Base-by-base conservation (phyloP, 2,113 vertebrate species). In the Muntiacus reevesi region DNA sequence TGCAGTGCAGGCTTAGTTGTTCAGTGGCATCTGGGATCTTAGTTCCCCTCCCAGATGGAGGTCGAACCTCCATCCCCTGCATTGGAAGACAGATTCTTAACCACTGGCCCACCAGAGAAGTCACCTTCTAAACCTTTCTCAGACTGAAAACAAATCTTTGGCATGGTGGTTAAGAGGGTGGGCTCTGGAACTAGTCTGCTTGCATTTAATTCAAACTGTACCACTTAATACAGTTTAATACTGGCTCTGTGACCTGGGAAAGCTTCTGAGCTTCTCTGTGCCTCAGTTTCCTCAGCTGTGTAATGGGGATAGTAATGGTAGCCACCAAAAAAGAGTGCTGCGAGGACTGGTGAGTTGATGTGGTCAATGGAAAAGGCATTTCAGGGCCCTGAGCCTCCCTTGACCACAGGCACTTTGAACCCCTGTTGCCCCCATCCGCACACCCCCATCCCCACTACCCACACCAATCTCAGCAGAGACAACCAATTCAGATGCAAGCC, bases 401-500 rank as follows among this genome's bases (percentile, higher is more conserved):
- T 3, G 4, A 57, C 52, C 59, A 33, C 28, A 62, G 57, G 78
- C 45, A 92, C 19, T 0, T 0, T 0, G 50, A 30, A 45, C 50
- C n/a, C 87, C 33, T 10, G 7, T 28, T 10, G 6, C 52, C 36
- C 21, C 57, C 28, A 33, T 45, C 55, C 33, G 3, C 36, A 25
- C 36, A 40, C 11, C 67, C 57, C 19, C 36, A 23, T 23, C 2
- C 36, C 67, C 21, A 2, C 2, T 2, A 16, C 84, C 71, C 91
- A 82, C n/a, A 11, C 50, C 28, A 27, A 40, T 67, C 27, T 43
- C 40, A 30, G 84, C 96, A 59, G 79, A 43, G n/a, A 89, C 2
- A 30, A 45, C 76, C 76, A 67, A 95, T 81, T 97, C 93, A 76
- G 19, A 87, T 1, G 71, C 54, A 76, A 95, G 78, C 55, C n/a